phyloP scores from a whole-genome alignment of 2,888 invertebrate genomes.

The Loripinus fragilis region DNA sequence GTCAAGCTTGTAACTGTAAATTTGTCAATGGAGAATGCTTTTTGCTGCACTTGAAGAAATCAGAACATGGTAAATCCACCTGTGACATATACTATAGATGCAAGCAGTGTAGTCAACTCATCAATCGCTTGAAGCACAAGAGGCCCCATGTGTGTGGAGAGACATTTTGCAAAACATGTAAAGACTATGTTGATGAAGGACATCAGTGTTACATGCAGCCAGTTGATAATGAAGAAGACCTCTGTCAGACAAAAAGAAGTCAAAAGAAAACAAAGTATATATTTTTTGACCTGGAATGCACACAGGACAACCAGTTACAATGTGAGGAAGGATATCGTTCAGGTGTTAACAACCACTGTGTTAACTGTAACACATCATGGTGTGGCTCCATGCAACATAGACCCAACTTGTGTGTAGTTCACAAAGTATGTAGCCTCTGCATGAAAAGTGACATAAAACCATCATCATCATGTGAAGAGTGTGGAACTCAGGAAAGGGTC shows the following conservation, averaged over 20 bases:
- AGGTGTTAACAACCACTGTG: conserved; percentile 14
- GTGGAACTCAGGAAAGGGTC: conserved; percentile 38
- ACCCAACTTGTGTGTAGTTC: neutral
- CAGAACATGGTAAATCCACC: no score
- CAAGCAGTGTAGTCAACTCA: no score
- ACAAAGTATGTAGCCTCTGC: conserved; percentile 19
- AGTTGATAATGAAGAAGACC: neutral
- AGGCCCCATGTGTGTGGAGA: neutral
- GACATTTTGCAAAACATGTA: neutral
- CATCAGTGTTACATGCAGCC: neutral
- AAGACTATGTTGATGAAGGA: neutral
- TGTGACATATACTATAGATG: no score
- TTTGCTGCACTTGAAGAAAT: conserved; percentile 10
- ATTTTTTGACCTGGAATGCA: neutral
- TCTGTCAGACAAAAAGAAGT: neutral
- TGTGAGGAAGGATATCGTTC: no score
- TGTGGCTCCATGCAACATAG: conserved; percentile 12
- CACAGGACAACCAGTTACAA: neutral
- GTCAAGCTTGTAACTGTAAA: conserved; percentile 16
- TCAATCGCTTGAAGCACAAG: neutral
- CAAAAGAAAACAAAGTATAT: neutral
- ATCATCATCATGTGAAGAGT: conserved; percentile 6
- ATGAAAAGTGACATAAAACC: conserved; percentile 16
- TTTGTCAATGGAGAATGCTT: conserved; percentile 18
- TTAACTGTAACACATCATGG: conserved; percentile 25